Conservation (phyloP, 2,113 vertebrate genomes). For the Oryzias javanicus region DNA sequence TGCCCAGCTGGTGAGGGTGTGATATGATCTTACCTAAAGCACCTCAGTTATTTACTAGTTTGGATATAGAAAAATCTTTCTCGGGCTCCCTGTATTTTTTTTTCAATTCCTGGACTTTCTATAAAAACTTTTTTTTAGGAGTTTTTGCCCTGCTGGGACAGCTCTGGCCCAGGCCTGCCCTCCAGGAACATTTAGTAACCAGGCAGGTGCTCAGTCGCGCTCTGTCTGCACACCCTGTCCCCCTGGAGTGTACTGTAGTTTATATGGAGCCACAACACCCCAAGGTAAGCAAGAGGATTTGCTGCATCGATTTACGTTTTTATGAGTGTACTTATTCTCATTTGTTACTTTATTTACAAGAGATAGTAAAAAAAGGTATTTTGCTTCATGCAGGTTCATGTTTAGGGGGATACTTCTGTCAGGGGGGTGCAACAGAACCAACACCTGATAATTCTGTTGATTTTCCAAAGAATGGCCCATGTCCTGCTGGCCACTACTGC, state of each 20-base stretch:
- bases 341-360: not conserved
- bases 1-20: constrained; percentile 82
- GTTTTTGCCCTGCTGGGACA: constrained; percentile 80
- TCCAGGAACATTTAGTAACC: constrained; percentile 77
- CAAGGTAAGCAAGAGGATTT: constrained; percentile 73
- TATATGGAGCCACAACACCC: constrained; percentile 78
- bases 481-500: constrained; percentile 85
- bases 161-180: constrained; percentile 79
- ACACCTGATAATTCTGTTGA: constrained; percentile 63
- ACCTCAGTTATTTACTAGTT: not conserved
- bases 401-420: constrained; percentile 84
- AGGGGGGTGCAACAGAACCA: constrained; percentile 78
- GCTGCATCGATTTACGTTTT: not conserved
- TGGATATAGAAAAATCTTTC: not conserved
- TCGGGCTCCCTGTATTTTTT: not conserved
- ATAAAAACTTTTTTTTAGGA: constrained; percentile 66
- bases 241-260: constrained; percentile 80
- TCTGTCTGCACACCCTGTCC: constrained; percentile 83
- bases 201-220: constrained; percentile 70
- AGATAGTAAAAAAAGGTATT: not conserved
- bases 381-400: constrained; percentile 75
- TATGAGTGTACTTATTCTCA: not conserved
- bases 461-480: constrained; percentile 79
- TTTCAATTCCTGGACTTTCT: not conserved
- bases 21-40: not conserved